These are phyloP conservation scores for Phyllostomus discolor DNA, from an alignment of 2,113 vertebrate genomes.

Conservation along the genomic window DNA sequence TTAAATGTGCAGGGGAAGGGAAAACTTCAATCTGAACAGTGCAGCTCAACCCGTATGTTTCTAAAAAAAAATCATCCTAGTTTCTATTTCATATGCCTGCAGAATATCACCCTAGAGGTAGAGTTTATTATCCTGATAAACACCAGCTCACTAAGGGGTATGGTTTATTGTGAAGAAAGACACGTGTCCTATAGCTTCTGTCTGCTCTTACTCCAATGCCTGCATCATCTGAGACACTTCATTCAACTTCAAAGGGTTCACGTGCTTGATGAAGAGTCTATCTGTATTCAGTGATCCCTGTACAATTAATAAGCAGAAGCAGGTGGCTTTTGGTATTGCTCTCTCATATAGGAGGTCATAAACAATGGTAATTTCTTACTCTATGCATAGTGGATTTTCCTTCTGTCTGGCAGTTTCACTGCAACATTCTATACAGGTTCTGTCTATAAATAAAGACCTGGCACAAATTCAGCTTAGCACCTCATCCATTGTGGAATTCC, in stretches of 20 bases:
- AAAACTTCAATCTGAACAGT: neutral
- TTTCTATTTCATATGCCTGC: neutral
- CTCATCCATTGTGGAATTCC: neutral
- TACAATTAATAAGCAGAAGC: neutral
- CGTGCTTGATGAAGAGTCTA: too few relatives aligned
- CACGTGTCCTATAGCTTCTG: neutral
- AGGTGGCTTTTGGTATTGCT: neutral
- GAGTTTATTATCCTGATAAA: neutral
- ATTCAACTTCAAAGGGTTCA: neutral
- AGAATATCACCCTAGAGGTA: neutral
- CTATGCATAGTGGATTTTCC: rapidly evolving
- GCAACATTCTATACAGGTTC: neutral
- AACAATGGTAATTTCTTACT: neutral
- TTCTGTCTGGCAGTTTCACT: neutral
- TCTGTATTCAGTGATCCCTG: neutral
- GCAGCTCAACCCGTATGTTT: neutral
- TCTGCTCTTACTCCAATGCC: neutral
- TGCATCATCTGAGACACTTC: neutral
- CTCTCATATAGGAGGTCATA: neutral
- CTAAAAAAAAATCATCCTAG: neutral
- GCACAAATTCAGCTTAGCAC: neutral
- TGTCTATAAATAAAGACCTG: neutral
- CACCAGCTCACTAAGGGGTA: neutral
- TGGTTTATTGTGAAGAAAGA: neutral
- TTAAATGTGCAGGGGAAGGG: neutral